Evolutionary conservation across 2,888 invertebrate genomes (phyloP).

Genomic region (Syritta pipiens): DNA sequence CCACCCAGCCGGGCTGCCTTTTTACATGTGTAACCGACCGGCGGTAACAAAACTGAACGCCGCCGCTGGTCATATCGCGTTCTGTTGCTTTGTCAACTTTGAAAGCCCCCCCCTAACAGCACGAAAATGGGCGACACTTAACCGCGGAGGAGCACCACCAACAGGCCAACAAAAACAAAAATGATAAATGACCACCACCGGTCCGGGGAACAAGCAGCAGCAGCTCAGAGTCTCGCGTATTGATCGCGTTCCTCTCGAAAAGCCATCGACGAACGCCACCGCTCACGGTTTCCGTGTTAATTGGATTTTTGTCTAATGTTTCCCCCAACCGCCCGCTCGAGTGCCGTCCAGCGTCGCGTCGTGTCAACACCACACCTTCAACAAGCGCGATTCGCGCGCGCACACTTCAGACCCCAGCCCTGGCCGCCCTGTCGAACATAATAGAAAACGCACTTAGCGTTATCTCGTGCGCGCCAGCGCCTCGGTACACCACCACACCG

Average conservation of each 20-base stretch:
- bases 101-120: slow-evolving; percentile 41
- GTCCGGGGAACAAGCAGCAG: not conserved
- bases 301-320: slow-evolving; percentile 78
- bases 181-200: slow-evolving; percentile 62
- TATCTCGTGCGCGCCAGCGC: slow-evolving; percentile 38
- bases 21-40: slow-evolving; percentile 57
- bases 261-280: slow-evolving; percentile 62
- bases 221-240: slow-evolving; percentile 16
- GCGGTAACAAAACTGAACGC: too few species aligned
- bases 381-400: slow-evolving; percentile 50
- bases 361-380: slow-evolving; percentile 67
- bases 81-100: slow-evolving; percentile 66
- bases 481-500: not conserved
- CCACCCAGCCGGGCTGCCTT: slow-evolving; percentile 32
- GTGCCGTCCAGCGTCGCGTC: too few species aligned
- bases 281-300: slow-evolving; percentile 77
- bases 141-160: slow-evolving; percentile 33
- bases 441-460: slow-evolving; percentile 68
- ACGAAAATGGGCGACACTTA: slow-evolving; percentile 55
- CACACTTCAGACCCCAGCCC: slow-evolving; percentile 56
- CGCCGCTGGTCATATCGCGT: slow-evolving; percentile 36
- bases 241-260: slow-evolving; percentile 59
- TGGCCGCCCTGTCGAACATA: slow-evolving; percentile 48
- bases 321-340: slow-evolving; percentile 46
- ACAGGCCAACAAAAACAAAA: slow-evolving; percentile 9